Base-by-base conservation (phyloP, 2,113 vertebrate species). In the Mirza zaza region DNA sequence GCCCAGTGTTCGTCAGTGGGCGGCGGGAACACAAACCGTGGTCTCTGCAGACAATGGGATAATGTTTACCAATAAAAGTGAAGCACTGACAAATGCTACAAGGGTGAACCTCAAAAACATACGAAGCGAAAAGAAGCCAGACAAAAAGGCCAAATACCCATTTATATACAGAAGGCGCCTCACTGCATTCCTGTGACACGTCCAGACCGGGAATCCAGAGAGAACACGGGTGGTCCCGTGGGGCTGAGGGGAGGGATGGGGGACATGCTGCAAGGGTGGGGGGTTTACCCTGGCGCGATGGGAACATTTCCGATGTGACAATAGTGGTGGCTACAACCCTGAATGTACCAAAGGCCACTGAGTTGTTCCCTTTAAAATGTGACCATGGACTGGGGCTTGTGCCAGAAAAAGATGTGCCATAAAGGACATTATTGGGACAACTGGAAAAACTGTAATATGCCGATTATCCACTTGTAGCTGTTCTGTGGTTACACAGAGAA, bases 191-290 rank as follows among this genome's bases (percentile, higher is more conserved):
- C 17, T 25, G 25, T 18, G 17, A 6, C 25, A 32, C 0, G n/a
- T n/a, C 68, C 27, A 0, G 0, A 12, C 5, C 1, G 3, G 45
- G 27, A 8, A 15, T 23, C n/a, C 68, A 8, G 39, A 5, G n/a
- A 45, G 27, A 10, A 10, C 11, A 2, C 3, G 3, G 25, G 23
- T 6, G 59, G 45, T 1, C 9, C 59, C 73, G 34, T 8, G 2
- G 2, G 25, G 23, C 71, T 45, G 57, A 75, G 23, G 45, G 73
- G 32, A 18, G 17, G 25, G 1, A 36, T 0, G 1, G n/a, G n/a
- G 63, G 68, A 55, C 45, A 20, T 8, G 88, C 48, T 42, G 10
- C 36, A 36, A 5, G 45, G 32, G 20, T 6, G 29, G 63, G 32
- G 27, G 27, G 6, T 13, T 36, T 39, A 39, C 8, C 39, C 5